Evolutionary conservation across 1,140 invertebrate genomes (phyloP).

Genomic region (Dendroctonus ponderosae): DNA sequence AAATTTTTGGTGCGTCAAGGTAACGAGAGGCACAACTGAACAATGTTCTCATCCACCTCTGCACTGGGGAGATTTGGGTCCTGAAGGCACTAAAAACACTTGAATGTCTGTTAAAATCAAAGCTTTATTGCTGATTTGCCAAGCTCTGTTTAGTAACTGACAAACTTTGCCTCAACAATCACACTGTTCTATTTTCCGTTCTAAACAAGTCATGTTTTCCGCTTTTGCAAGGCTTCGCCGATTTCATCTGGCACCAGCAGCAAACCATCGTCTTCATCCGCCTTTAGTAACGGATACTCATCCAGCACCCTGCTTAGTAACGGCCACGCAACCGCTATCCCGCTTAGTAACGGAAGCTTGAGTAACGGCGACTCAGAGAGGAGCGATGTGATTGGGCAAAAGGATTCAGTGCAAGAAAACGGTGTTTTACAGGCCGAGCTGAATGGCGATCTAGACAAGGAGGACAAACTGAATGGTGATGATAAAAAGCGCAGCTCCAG

Average conservation of each 20-base stretch:
- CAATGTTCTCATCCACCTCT: too few species aligned
- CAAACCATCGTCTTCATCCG: constrained; percentile 6
- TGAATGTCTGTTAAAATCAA: too few species aligned
- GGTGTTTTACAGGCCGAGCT: constrained; percentile 17
- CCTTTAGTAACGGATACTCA: constrained; percentile 17
- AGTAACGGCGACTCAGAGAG: constrained; percentile 13
- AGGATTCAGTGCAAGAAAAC: constrained; percentile 3
- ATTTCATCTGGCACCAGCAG: background rate
- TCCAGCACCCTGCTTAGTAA: constrained; percentile 7
- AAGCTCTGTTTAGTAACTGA: too few species aligned
- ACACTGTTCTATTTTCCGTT: too few species aligned
- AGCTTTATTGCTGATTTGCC: too few species aligned
- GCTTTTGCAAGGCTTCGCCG: constrained; percentile 31
- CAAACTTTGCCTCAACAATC: too few species aligned
- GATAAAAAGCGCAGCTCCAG: constrained; percentile 32
- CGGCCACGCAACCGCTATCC: background rate
- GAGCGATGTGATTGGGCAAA: background rate
- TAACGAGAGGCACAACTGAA: too few species aligned
- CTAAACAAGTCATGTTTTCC: background rate
- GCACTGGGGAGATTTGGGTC: too few species aligned
- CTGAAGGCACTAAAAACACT: too few species aligned
- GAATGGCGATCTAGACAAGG: constrained; percentile 35
- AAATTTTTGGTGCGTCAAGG: too few species aligned
- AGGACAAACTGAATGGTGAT: constrained; percentile 33
- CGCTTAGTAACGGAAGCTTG: constrained; percentile 22